Evolutionary conservation across 2,113 vertebrate genomes (phyloP).

Genomic region (Gracilinanus agilis): DNA sequence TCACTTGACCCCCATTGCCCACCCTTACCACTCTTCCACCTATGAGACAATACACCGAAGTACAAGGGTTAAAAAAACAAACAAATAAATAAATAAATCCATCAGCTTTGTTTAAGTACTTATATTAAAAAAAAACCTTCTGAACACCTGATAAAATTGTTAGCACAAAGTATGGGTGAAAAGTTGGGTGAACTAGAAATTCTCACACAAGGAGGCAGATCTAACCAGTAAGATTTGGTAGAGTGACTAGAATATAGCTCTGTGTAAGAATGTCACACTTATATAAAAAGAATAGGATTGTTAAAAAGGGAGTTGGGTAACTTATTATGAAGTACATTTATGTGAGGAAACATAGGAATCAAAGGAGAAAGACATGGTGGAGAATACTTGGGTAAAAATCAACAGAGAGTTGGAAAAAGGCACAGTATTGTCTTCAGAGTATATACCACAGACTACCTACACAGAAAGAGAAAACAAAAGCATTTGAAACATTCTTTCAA

Average conservation of each 20-base stretch:
- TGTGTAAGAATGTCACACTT: neutral
- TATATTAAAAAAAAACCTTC: constrained; percentile 52
- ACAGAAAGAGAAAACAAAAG: neutral
- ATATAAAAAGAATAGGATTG: neutral
- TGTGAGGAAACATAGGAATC: neutral
- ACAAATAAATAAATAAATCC: too few species aligned
- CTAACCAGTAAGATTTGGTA: neutral
- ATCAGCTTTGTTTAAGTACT: too few species aligned
- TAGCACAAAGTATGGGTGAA: neutral
- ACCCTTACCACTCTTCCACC: too few species aligned
- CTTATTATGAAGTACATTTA: neutral
- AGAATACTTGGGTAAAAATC: neutral
- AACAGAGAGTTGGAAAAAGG: neutral
- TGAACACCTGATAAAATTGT: constrained; percentile 9
- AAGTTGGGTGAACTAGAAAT: constrained; percentile 20
- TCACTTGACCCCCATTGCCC: too few species aligned
- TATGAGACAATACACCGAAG: too few species aligned
- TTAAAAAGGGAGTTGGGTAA: neutral
- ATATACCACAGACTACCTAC: neutral
- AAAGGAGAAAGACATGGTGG: neutral
- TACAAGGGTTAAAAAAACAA: too few species aligned
- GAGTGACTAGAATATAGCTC: neutral
- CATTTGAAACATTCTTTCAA: neutral
- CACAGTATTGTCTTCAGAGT: neutral
- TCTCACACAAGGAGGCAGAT: neutral